These are phyloP conservation scores for Odobenus rosmarus DNA, from an alignment of 2,113 vertebrate species.

Conservation along the genomic window DNA sequence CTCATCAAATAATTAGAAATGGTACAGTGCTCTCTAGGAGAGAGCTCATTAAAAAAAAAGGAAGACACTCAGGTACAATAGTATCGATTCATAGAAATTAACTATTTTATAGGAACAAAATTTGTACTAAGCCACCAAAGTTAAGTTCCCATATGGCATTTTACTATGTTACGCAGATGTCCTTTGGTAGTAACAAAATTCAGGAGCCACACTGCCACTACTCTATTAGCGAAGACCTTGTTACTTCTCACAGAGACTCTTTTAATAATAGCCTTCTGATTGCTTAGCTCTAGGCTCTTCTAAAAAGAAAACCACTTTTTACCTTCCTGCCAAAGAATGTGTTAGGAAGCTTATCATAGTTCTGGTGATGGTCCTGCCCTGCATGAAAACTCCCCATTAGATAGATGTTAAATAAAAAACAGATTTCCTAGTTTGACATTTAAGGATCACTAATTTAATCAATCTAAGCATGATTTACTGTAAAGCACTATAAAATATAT, in stretches of 20 bases:
- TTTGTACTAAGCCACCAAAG: background rate
- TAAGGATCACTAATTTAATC: slow-evolving; percentile 27
- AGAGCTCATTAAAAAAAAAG: background rate
- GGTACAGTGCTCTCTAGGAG: slow-evolving; percentile 30
- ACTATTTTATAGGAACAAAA: slow-evolving; percentile 36
- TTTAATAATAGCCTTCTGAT: background rate
- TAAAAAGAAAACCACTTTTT: background rate
- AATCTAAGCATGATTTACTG: background rate
- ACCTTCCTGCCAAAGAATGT: background rate
- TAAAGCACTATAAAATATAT: background rate
- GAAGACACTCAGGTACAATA: background rate
- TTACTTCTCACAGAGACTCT: background rate
- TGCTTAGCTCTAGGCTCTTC: background rate
- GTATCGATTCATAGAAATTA: slow-evolving; percentile 39
- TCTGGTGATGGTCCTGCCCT: background rate
- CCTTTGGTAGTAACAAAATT: background rate
- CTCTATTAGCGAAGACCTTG: background rate
- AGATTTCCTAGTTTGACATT: slow-evolving; percentile 33
- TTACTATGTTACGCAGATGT: background rate
- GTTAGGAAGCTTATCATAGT: background rate
- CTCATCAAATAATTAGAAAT: slow-evolving; percentile 70
- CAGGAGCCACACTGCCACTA: background rate
- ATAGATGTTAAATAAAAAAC: slow-evolving; percentile 17
- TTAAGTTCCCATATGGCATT: slow-evolving; percentile 22
- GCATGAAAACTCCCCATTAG: background rate